Evolutionary conservation across 2,113 vertebrate species (phyloP), one percentile per base, ranked within the genome.

Genomic region (Mobula hypostoma): DNA sequence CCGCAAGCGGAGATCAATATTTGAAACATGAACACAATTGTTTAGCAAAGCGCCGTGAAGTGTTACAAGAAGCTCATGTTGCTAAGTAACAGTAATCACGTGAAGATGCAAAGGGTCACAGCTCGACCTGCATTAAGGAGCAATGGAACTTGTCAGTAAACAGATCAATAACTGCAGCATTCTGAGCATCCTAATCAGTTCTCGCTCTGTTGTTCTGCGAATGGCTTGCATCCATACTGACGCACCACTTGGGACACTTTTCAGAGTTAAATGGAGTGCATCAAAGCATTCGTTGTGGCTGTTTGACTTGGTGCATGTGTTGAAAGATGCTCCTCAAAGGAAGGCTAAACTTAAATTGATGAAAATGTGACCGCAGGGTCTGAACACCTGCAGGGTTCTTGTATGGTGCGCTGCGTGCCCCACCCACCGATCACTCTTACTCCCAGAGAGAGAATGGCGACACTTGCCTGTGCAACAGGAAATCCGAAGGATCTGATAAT

Each of bases 131-230:
- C 14, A n/a, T 88, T 88, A 66, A 66, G 17, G 85, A 88, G 61
- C 27, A 88, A 88, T 66, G 61, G 29, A 88, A 88, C 85, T 17
- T 88, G 85, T 88, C 85, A 88, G 85, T 66, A 66, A 88, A 88
- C 61, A 88, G 61, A 88, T 88, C 85, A 32, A 88, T 88, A 66
- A 63, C 61, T 32, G 29, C 61, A 29, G 15, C 17, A 58, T 32
- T 88, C 66, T 61, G 6, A 66, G 58, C 29, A 66, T 88, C 66
- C 58, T n/a, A 88, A 88, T 88, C 85, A 66, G 58, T 63, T 88
- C 70, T 79, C 7, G 48, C 56, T 9, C 56, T 56, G 21, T 85
- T 58, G 82, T 56, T 85, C 14, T 66, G 85, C 29, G 6, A 32
- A 61, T 61, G 66, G 19, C 85, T n/a, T 88, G 29, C 29, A 66